Base-by-base conservation (phyloP, 2,888 invertebrate species). In the Melinopterus prodromus region DNA sequence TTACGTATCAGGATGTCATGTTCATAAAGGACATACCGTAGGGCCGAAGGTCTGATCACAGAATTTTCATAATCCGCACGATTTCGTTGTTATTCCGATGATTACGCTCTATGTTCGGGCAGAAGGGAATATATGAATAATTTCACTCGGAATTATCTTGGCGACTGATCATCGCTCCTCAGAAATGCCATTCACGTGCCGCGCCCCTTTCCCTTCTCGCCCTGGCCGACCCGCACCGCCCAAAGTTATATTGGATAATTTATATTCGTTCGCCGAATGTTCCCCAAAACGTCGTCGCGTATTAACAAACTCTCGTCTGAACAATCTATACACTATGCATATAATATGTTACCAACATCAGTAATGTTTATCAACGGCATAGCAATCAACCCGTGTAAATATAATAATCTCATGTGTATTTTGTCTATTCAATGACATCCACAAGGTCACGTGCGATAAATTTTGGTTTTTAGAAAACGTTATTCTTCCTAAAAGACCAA, bases 161-260 rank as follows among this genome's bases (percentile, higher is more conserved):
- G 53, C 74, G 74, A 15, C 36, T 36, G 74, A 74, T 74, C 74
- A 74, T 74, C 74, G 74, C 74, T 74, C 74, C 53, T 53, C 53
- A 53, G 53, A 53, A 53, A 74, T 74, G 74, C 74, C 74, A 74
- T 74, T 74, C 74, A 74, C 74, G 74, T 74, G 35, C 37, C 9
- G 74, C 37, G 37, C 36, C 74, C 53, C 12, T 53, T 53, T 74
- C 74, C 74, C n/a, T n/a, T 15, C 71, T 15, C 6, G 71, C 1
- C 26, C 7, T 26, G 3, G 71, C n/a, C 74, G 37, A 15, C n/a
- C 74, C 74, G 74, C 26, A 26, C 26, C 26, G 26, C 26, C 26
- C 26, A 26, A 74, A 74, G 74, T 74, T 74, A 74, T 74, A 74
- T 74, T 74, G 37, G 74, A 36, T 74, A 74, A 74, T 74, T 74